These are phyloP conservation scores for Sarcophaga peregrina DNA, from an alignment of 1,140 invertebrate genomes.

Conservation along the genomic window DNA sequence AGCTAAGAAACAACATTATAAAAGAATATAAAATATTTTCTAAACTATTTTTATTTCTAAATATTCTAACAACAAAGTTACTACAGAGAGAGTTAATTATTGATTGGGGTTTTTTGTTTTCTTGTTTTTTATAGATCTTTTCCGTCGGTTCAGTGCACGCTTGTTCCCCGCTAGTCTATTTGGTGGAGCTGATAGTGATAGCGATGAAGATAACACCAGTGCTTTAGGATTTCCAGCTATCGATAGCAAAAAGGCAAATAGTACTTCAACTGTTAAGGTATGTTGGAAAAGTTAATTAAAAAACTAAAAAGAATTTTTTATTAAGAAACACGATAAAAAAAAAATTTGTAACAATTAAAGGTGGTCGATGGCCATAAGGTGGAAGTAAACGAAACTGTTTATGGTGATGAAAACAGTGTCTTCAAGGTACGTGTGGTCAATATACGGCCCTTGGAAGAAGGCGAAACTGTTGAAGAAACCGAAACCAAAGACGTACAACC, in stretches of 20 bases:
- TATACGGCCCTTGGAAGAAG: conserved; percentile 60
- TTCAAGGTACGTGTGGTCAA: conserved; percentile 64
- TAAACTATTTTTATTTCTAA: too few relatives aligned
- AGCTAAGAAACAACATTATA: too few relatives aligned
- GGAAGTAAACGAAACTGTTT: conserved; percentile 62
- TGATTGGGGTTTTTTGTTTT: conserved; percentile 17
- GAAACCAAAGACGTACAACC: conserved; percentile 33
- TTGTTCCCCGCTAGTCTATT: conserved; percentile 42
- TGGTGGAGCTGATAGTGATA: conserved; percentile 37
- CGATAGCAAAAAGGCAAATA: conserved; percentile 54
- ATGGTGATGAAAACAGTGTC: conserved; percentile 56
- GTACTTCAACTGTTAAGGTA: conserved; percentile 63
- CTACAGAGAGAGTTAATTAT: neutral
- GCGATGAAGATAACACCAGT: conserved; percentile 43
- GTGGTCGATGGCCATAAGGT: conserved; percentile 62
- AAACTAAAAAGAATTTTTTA: neutral
- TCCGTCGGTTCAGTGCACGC: conserved; percentile 56
- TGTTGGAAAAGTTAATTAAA: neutral
- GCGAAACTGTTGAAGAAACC: conserved; percentile 56
- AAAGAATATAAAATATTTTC: too few relatives aligned
- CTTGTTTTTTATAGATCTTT: conserved; percentile 52
- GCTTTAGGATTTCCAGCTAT: conserved; percentile 44
- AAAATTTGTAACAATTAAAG: conserved; percentile 46
- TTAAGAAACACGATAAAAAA: too few relatives aligned
- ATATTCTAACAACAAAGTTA: too few relatives aligned